phyloP scores from a whole-genome alignment of 2,797 vertebrate genomes.

The Bovichtus variegatus region DNA sequence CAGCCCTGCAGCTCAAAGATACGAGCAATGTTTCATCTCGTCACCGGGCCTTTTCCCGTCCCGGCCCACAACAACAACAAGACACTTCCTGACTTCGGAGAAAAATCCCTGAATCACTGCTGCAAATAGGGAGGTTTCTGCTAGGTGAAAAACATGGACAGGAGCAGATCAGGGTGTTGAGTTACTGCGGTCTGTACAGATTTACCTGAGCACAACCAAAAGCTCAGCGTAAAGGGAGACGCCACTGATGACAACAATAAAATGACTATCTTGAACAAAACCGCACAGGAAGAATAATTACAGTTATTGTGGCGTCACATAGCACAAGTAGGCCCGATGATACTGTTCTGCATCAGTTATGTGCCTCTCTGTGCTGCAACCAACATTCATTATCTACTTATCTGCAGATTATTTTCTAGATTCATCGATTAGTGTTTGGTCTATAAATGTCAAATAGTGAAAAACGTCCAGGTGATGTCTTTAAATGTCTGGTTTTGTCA shows the following conservation, averaged over 20 bases:
- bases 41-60: constrained; percentile 48
- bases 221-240: background rate
- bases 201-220: background rate
- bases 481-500: too few species aligned
- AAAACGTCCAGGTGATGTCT: too few species aligned
- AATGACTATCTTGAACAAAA: background rate
- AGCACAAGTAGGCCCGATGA: background rate
- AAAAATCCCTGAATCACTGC: constrained; percentile 43
- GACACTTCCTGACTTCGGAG: constrained; percentile 73
- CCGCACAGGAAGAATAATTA: background rate
- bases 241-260: background rate
- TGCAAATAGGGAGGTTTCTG: background rate
- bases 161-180: background rate
- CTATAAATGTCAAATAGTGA: too few species aligned
- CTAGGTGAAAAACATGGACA: background rate
- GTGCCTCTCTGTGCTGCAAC: too few species aligned
- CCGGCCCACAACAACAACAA: constrained; percentile 58
- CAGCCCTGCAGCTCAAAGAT: constrained; percentile 60
- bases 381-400: too few species aligned
- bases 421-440: too few species aligned
- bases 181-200: background rate
- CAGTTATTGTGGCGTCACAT: background rate
- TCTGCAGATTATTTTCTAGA: too few species aligned
- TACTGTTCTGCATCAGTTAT: too few species aligned
- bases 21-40: constrained; percentile 69